These are phyloP conservation scores for Rhabditophanes sp. DNA, from an alignment of 2,888 invertebrate species.

Conservation along the genomic window DNA sequence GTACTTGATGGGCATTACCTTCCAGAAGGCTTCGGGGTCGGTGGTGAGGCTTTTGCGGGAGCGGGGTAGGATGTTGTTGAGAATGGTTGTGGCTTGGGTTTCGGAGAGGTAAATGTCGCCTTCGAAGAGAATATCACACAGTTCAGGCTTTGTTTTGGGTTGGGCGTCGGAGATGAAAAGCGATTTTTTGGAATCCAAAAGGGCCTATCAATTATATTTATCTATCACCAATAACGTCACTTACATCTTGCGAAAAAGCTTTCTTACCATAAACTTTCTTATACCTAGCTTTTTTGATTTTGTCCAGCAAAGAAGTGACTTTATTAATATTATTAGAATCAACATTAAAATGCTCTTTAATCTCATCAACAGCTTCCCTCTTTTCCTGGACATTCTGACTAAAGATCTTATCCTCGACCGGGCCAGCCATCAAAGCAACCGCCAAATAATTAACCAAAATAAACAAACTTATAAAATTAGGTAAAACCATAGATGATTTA, in stretches of 20 bases:
- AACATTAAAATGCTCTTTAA: constrained; percentile 1
- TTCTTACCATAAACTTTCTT: constrained; percentile 3
- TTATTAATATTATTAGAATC: constrained; percentile 5
- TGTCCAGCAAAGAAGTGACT: constrained; percentile 5
- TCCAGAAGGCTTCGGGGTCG: constrained; percentile 32
- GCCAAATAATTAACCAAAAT: too few relatives aligned
- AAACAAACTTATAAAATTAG: too few relatives aligned
- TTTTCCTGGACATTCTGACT: too few relatives aligned
- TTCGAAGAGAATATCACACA: constrained; percentile 36
- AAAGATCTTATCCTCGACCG: too few relatives aligned
- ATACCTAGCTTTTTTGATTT: constrained; percentile 2
- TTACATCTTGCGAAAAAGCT: constrained; percentile 10
- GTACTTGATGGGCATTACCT: constrained; percentile 27
- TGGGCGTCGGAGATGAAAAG: constrained; percentile 27
- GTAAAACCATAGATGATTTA: too few relatives aligned
- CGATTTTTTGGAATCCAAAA: constrained; percentile 18
- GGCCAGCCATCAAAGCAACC: too few relatives aligned
- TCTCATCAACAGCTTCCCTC: not conserved
- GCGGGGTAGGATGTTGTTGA: constrained; percentile 13
- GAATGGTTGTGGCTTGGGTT: constrained; percentile 29
- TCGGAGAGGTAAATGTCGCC: constrained; percentile 37
- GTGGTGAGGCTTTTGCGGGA: constrained; percentile 20
- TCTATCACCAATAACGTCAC: too few relatives aligned
- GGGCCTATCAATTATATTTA: too few relatives aligned
- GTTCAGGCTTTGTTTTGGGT: constrained; percentile 22